Conservation (phyloP, 1,140 invertebrate genomes). For the Caenorhabditis elegans region WBcel235 BX284604.4:9957001-9957500, state of each 20-base stretch:
- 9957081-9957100: no score
- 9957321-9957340: conserved; percentile 28
- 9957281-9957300: not conserved
- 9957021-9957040: not conserved
- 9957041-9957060: no score
- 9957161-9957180: not conserved
- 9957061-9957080: no score
- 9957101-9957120: no score
- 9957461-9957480: no score
- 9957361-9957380: not conserved
- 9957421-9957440: no score
- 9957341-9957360: not conserved
- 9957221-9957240: not conserved
- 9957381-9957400: not conserved
- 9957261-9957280: not conserved
- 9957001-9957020: not conserved
- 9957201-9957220: conserved; percentile 14
- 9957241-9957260: conserved; percentile 12
- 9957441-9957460: no score
- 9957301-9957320: not conserved
- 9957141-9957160: no score
- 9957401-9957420: no score
- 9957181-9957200: not conserved
- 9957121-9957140: no score
- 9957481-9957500: no score